Conservation (phyloP, 2,888 invertebrate species). For the Lacanobia oleracea region DNA sequence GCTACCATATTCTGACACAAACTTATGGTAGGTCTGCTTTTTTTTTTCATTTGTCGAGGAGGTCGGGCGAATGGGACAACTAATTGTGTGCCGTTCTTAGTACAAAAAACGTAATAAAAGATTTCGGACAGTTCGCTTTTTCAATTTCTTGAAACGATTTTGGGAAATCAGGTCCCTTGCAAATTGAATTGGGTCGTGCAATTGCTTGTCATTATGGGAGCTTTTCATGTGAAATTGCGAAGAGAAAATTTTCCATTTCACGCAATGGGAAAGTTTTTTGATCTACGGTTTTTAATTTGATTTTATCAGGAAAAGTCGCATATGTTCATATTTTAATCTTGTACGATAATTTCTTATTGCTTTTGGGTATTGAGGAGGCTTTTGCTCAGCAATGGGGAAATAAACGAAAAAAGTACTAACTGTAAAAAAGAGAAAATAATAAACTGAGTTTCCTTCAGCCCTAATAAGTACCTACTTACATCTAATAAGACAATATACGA, state of each 20-base stretch:
- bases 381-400: no score
- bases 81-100: conserved; percentile 71
- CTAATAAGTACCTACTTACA: background rate
- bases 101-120: conserved; percentile 57
- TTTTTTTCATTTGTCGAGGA: conserved; percentile 48
- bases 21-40: conserved; percentile 9
- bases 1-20: background rate
- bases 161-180: conserved; percentile 50
- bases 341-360: no score
- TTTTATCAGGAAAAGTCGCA: background rate
- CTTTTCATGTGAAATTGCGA: conserved; percentile 46
- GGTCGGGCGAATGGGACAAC: conserved; percentile 52
- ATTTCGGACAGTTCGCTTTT: conserved; percentile 59
- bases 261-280: conserved; percentile 12
- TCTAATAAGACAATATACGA: background rate
- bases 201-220: conserved; percentile 44
- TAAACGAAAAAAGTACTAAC: no score
- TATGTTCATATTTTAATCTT: background rate
- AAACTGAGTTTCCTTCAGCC: no score
- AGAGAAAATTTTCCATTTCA: conserved; percentile 27
- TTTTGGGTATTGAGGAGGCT: no score
- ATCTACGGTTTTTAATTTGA: background rate
- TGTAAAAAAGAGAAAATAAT: no score
- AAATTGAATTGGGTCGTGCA: conserved; percentile 58
- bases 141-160: conserved; percentile 59